These are phyloP conservation scores for Labeo catla DNA, from an alignment of 2,113 vertebrate species.

Conservation along the genomic window DNA sequence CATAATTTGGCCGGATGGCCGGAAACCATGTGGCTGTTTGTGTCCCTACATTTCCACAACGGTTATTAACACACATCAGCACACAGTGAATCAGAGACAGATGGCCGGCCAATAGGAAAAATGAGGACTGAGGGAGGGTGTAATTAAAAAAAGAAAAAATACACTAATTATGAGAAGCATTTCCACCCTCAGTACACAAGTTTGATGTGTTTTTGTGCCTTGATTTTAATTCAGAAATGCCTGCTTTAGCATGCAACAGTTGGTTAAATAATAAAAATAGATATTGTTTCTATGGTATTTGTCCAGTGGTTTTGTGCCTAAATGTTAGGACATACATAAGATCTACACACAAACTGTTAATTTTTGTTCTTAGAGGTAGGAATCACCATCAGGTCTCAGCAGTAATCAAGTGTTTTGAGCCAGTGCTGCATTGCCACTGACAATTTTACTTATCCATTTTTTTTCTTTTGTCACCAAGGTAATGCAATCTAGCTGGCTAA, in stretches of 20 bases:
- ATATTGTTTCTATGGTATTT: background rate
- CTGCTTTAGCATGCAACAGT: background rate
- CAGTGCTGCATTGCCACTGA: background rate
- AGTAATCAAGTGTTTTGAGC: background rate
- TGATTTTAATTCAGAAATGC: background rate
- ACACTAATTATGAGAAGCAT: conserved; percentile 36
- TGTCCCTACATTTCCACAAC: conserved; percentile 56
- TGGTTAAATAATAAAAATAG: background rate
- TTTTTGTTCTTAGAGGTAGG: background rate
- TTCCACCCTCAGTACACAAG: conserved; percentile 14
- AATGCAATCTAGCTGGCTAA: background rate
- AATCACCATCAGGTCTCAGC: background rate
- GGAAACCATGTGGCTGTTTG: conserved; percentile 40
- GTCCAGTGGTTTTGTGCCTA: background rate
- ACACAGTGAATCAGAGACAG: conserved; percentile 65
- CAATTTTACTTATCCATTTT: background rate
- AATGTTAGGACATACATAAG: background rate
- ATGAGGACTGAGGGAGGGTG: background rate
- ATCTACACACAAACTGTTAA: background rate
- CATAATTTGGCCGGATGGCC: conserved; percentile 50
- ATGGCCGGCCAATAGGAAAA: conserved; percentile 60
- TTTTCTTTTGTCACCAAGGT: background rate
- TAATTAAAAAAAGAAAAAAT: conserved; percentile 40
- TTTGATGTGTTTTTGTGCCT: background rate
- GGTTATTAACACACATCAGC: conserved; percentile 67